Percentiles rank a stretch among this genome's conserved stretches.
Evolutionary conservation across 2,888 invertebrate species (phyloP).

Genomic region (Yponomeuta malinellus): DNA sequence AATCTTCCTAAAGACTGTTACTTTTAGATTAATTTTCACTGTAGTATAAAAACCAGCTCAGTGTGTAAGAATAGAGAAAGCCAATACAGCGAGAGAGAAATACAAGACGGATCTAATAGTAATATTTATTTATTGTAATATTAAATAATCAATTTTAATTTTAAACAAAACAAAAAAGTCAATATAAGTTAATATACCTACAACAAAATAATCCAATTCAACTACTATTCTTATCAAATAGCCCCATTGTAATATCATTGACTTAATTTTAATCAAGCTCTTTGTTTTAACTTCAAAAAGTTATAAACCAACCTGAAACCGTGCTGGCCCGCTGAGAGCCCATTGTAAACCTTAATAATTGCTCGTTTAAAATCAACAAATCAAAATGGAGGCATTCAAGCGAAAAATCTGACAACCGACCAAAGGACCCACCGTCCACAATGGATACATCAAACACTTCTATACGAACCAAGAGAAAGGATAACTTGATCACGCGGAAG

Average conservation of each 20-base stretch:
- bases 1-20: conserved; percentile 72
- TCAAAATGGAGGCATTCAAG: conserved; percentile 1
- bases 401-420: conserved; percentile 17
- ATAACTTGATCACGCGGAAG: conserved; percentile 68
- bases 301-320: not conserved
- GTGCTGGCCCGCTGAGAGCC: not conserved
- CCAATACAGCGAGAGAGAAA: conserved; percentile 68
- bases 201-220: conserved; percentile 34
- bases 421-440: conserved; percentile 28
- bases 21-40: conserved; percentile 45
- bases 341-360: not conserved
- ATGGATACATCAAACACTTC: conserved; percentile 70
- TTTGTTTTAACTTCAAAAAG: not conserved
- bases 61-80: conserved; percentile 47
- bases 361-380: not conserved
- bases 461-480: conserved; percentile 60
- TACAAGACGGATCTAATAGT: conserved; percentile 65
- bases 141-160: conserved; percentile 44
- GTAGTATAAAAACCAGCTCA: conserved; percentile 41
- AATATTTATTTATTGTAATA: conserved; percentile 58
- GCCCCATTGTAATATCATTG: conserved; percentile 26
- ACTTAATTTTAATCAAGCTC: not conserved
- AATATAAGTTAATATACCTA: not conserved
- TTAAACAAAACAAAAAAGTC: not conserved
- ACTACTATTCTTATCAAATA: conserved; percentile 36